Conservation (phyloP, 2,888 invertebrate genomes). For the Polyploca ridens region DNA sequence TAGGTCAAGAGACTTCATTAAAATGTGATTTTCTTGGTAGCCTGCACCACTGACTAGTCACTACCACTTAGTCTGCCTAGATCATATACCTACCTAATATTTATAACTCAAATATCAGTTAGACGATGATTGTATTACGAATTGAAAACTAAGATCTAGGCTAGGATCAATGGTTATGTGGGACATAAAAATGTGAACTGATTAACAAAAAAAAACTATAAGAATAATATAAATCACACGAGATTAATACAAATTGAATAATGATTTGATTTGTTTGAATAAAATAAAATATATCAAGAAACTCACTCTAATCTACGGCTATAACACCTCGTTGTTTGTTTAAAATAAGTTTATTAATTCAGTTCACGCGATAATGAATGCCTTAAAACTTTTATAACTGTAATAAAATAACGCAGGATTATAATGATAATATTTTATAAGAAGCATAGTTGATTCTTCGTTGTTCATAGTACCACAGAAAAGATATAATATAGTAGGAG, state of each 20-base stretch:
- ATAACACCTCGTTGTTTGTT: background rate
- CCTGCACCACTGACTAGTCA: background rate
- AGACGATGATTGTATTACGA: too few relatives aligned
- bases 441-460: background rate
- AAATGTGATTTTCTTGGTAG: too few relatives aligned
- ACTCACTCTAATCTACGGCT: background rate
- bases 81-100: too few relatives aligned
- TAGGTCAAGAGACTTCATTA: background rate
- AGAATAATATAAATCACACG: too few relatives aligned
- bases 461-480: background rate
- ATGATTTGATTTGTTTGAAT: background rate
- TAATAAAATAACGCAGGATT: constrained; percentile 6
- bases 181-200: too few relatives aligned
- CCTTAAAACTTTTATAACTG: constrained; percentile 7
- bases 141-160: too few relatives aligned
- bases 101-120: too few relatives aligned
- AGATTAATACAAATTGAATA: too few relatives aligned
- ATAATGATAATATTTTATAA: background rate
- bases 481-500: background rate
- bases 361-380: constrained; percentile 3
- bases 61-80: too few relatives aligned
- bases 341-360: background rate
- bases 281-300: background rate
- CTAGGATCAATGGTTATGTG: too few relatives aligned
- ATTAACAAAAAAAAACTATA: too few relatives aligned